Conservation (phyloP, 1,140 invertebrate genomes). For the Dolichoris vasculosae region DNA sequence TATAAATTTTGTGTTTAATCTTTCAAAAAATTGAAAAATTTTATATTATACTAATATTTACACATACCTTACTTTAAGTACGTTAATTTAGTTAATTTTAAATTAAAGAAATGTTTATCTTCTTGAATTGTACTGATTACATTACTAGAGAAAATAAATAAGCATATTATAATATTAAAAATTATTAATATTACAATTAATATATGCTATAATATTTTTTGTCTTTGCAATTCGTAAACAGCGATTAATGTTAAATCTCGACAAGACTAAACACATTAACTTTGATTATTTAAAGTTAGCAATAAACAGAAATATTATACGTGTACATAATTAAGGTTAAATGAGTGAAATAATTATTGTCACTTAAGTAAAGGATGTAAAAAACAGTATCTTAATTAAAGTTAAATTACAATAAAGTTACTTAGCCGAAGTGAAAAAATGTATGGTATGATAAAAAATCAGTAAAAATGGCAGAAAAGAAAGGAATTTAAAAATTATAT, state of each 20-base stretch:
- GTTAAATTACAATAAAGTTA: not conserved
- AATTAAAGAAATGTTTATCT: too few species aligned
- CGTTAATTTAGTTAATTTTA: too few species aligned
- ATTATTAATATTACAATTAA: not conserved
- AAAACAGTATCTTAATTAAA: not conserved
- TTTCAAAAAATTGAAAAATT: too few species aligned
- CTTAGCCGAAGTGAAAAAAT: conserved; percentile 15
- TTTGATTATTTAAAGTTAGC: conserved; percentile 41
- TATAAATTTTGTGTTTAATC: too few species aligned
- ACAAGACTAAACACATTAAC: conserved; percentile 19
- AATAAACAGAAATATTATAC: conserved; percentile 22
- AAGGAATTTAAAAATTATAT: not conserved
- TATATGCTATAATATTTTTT: too few species aligned
- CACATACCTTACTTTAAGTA: too few species aligned
- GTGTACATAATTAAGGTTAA: conserved; percentile 40
- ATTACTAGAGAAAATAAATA: too few species aligned
- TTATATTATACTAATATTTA: too few species aligned
- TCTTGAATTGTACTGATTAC: too few species aligned
- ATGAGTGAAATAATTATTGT: conserved; percentile 28
- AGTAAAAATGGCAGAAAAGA: not conserved
- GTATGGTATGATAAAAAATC: conserved; percentile 9
- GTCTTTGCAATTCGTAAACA: not conserved
- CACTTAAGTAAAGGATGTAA: conserved; percentile 7
- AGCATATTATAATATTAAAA: not conserved
- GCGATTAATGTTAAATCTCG: not conserved